Evolutionary conservation across 1,140 invertebrate genomes (phyloP).

Genomic region (Drosophila oshimai): DNA sequence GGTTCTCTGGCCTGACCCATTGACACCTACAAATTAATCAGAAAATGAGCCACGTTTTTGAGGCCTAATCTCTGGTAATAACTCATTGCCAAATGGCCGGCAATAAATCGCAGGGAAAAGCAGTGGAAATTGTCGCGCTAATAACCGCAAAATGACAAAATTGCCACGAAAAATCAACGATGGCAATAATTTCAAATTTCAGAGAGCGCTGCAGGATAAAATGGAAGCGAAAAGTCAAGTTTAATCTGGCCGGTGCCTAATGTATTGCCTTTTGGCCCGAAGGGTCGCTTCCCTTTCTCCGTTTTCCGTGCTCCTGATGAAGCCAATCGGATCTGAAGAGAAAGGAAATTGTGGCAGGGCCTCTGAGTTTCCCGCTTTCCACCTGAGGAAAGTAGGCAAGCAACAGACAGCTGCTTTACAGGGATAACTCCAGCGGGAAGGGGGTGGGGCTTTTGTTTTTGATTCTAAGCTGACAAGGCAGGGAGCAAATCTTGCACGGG

Average conservation of each 20-base stretch:
- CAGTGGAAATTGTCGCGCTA: conserved; percentile 47
- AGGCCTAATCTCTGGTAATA: conserved; percentile 62
- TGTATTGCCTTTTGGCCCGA: conserved; percentile 64
- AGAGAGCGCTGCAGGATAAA: background rate
- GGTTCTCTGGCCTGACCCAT: conserved; percentile 13
- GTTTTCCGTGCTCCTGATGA: conserved; percentile 52
- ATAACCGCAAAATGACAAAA: conserved; percentile 65
- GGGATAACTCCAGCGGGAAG: conserved; percentile 7
- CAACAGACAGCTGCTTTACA: conserved; percentile 71
- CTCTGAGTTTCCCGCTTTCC: background rate
- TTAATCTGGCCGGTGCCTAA: conserved; percentile 59
- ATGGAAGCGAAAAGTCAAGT: conserved; percentile 47
- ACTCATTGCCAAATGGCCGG: conserved; percentile 60
- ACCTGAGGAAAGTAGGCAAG: conserved; percentile 56
- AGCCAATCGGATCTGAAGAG: conserved; percentile 66
- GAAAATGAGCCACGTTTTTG: conserved; percentile 38
- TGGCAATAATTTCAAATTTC: conserved; percentile 53
- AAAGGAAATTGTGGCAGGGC: background rate
- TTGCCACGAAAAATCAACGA: conserved; percentile 51
- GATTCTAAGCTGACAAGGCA: conserved; percentile 69
- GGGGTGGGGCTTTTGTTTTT: conserved; percentile 55
- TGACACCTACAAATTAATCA: conserved; percentile 75
- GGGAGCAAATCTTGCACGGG: conserved; percentile 3
- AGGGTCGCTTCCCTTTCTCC: conserved; percentile 22
- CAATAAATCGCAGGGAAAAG: conserved; percentile 44